phyloP scores from a whole-genome alignment of 2,888 invertebrate genomes.

The Periphyllus acericola region DNA sequence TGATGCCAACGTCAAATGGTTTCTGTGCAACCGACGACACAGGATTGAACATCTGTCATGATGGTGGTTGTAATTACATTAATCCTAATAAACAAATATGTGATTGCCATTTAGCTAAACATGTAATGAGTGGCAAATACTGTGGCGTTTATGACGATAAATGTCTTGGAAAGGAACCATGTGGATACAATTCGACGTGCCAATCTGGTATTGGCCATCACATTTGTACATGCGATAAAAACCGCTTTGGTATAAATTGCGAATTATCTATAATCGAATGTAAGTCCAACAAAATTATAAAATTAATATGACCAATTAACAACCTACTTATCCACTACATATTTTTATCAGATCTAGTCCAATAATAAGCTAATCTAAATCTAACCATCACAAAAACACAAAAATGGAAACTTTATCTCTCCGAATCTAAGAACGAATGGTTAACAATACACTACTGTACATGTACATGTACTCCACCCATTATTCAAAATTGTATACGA shows the following conservation, averaged over 20 bases:
- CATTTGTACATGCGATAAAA: not conserved
- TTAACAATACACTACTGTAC: no score
- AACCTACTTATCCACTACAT: not conserved
- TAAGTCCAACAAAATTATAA: not conserved
- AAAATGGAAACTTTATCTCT: not conserved
- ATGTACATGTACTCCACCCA: no score
- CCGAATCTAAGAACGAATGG: no score
- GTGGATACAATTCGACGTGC: not conserved
- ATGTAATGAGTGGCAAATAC: not conserved
- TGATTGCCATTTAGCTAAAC: not conserved
- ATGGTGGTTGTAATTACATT: constrained; percentile 24
- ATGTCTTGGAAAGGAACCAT: not conserved
- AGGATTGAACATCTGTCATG: not conserved
- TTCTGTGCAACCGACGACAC: not conserved
- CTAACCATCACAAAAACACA: not conserved
- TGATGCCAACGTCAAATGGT: not conserved
- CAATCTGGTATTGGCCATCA: constrained; percentile 13
- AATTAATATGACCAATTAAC: not conserved
- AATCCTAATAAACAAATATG: not conserved
- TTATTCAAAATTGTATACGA: no score
- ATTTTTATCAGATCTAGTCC: not conserved
- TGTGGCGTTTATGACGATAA: constrained; percentile 22
- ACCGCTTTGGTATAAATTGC: not conserved
- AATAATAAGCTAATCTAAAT: not conserved
- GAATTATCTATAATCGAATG: not conserved